phyloP scores from a whole-genome alignment of 2,888 invertebrate genomes.

The Galerucella nymphaeae region DNA sequence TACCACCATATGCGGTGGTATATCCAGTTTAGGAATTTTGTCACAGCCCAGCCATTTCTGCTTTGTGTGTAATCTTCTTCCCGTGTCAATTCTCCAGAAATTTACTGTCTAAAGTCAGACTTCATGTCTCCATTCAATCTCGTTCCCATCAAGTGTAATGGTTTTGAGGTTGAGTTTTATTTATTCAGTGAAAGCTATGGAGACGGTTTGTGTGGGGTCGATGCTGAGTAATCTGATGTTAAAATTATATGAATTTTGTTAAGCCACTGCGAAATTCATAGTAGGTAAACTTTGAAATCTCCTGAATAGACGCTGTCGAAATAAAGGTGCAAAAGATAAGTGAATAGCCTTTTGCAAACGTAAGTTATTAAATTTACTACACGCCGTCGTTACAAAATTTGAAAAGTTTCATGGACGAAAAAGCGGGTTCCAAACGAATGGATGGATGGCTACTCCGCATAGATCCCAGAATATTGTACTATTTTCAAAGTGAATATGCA shows the following conservation, averaged over 20 bases:
- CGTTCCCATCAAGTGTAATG: no score
- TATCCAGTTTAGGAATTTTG: no score
- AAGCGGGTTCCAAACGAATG: neutral
- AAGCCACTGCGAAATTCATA: slow-evolving; percentile 12
- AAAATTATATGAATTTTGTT: neutral
- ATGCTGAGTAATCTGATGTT: neutral
- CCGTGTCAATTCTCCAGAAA: no score
- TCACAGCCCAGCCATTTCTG: no score
- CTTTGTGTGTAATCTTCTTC: no score
- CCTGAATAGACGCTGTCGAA: slow-evolving; percentile 9
- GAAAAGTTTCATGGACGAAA: slow-evolving; percentile 1
- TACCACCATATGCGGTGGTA: no score
- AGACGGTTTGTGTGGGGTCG: no score
- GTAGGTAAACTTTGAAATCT: slow-evolving; percentile 7
- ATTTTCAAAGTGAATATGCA: neutral
- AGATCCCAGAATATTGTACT: neutral
- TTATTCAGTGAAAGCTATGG: no score
- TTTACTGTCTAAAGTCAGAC: no score
- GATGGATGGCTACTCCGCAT: neutral
- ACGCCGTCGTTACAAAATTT: slow-evolving; percentile 4
- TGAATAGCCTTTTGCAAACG: slow-evolving; percentile 21
- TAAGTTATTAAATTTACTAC: slow-evolving; percentile 25
- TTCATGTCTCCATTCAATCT: no score
- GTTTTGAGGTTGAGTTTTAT: no score
- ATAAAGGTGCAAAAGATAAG: slow-evolving; percentile 25